Evolutionary conservation across 2,888 invertebrate genomes (phyloP), one percentile per base, ranked within the genome.

Genomic region (Toxonevra muliebris): DNA sequence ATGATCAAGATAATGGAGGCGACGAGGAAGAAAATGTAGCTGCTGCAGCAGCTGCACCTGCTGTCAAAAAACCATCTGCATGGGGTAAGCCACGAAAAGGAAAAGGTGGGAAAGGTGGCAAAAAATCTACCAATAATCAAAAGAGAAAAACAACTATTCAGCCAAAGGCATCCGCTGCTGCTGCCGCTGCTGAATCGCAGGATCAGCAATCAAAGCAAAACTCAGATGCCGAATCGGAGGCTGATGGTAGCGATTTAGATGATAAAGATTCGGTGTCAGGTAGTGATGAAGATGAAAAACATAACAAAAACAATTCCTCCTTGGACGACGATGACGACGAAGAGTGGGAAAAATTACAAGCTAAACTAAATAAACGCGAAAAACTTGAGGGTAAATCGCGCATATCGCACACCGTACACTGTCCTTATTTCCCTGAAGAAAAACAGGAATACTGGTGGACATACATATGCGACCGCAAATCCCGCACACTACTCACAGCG

Each of bases 361-460:
- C 93, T 78, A 92, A 94, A 79, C 86, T 96, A 67, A 91, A 93
- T 75, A 95, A 94, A 81, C 88, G 94, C 19, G 97, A 97, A 80
- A 92, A 95, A 74, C 87, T 98, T 52, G 98, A 98, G 85, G 95
- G 97, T 8, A 93, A 95, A 80, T 96, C 96, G 58, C 96, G 96
- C 86, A 89, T 92, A 76, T 98, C 98, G 13, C 98, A 98, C 84
- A 88, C 92, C n/a, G 98, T 99, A 40, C 99, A 99, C 85, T 95
- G 96, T 86, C 99, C 99, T 0, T 92, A 92, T 84, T 99, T 93
- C 86, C 97, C 99, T 5, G 92, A 93, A 86, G 93, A 93, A 74
- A 97, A 99, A 84, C 97, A 97, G 84, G 99, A 99, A 86, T 98
- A 94, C 87, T 99, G 99, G 98, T 99, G 98, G 98, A 93, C 98